Base-by-base conservation (phyloP, 1,140 invertebrate genomes). In the Drosophila virilis region DNA sequence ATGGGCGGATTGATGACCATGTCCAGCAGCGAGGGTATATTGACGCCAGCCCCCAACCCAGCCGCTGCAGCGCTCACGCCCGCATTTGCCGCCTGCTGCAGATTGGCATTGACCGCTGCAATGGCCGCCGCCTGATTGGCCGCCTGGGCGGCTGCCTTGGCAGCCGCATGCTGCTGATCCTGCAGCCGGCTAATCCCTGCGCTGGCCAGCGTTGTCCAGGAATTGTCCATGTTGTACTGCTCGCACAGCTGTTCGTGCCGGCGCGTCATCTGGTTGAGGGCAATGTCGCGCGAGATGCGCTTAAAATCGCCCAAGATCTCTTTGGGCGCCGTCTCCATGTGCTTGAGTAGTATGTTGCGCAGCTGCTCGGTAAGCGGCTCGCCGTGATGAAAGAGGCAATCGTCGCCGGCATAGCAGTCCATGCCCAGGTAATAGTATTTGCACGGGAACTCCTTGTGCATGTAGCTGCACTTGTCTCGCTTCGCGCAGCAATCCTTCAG, bases 361-460 rank as follows among this genome's bases (percentile, higher is more conserved):
- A 95, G 94, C 83, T 94, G 94, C 61, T 97, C 96, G 82, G 94
- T 95, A 0, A 99, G 93, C 0, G 97, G 96, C 75, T 96, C 95
- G 13, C 95, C 95, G 93, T 99, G 98, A 42, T 97, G 97, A 92
- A 99, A 99, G 93, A 98, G 97, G 93, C 98, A 99, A 61, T 96
- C 96, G 40, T 94, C 93, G 65, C 95, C 94, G 22, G 97, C 96
- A 74, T 94, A 80, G 92, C 98, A 99, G 51, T 96, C 95, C 77
- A 97, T 94, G 77, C 97, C 98, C 48, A 97, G 97, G 90, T 99
- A 98, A 91, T 96, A 99, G 93, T 97, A 99, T 94, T 99, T 99
- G 93, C 98, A 99, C 38, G 98, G 98, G 92, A 98, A 99, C 92
- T 99, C 98, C 79, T 96, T 96, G 94, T 99, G 98, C 96, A 99